A percentile compares a stretch with the other conserved stretches of the same genome.
Conservation (phyloP, 2,797 vertebrate genomes). For the Sylvia borin region DNA sequence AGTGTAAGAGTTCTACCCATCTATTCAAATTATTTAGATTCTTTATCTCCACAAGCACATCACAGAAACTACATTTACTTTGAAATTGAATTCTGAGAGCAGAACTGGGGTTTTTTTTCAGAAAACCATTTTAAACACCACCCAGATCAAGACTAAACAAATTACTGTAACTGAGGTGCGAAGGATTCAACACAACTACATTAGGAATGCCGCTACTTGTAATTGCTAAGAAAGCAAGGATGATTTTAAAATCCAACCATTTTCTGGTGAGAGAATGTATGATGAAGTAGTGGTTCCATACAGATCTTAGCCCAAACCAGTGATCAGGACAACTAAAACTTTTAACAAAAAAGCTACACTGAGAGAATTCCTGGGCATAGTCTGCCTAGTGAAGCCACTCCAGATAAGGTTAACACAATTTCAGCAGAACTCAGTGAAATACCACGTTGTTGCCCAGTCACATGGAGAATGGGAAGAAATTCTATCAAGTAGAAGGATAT, state of each 20-base stretch:
- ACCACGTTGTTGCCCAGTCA: not conserved
- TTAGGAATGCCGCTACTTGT: not conserved
- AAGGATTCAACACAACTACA: not conserved
- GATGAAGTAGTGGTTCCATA: not conserved
- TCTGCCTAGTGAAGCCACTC: not conserved
- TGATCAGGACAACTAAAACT: not conserved
- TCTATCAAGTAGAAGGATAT: not conserved
- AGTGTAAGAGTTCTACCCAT: not conserved
- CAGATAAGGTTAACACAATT: not conserved
- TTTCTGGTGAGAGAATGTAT: not conserved
- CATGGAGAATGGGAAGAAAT: not conserved
- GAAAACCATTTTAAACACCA: not conserved
- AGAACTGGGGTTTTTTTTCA: not conserved
- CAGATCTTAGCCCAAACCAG: not conserved
- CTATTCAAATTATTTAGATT: not conserved
- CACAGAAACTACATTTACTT: not conserved
- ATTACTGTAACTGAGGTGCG: not conserved
- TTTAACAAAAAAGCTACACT: not conserved
- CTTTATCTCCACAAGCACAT: not conserved
- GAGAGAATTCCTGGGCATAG: not conserved
- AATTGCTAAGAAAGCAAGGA: not conserved
- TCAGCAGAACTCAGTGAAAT: not conserved
- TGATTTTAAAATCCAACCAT: not conserved
- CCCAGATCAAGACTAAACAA: not conserved
- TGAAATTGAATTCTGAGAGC: not conserved